phyloP scores from a whole-genome alignment of 2,113 vertebrate genomes.

The Sinocyclocheilus anophthalmus region DNA sequence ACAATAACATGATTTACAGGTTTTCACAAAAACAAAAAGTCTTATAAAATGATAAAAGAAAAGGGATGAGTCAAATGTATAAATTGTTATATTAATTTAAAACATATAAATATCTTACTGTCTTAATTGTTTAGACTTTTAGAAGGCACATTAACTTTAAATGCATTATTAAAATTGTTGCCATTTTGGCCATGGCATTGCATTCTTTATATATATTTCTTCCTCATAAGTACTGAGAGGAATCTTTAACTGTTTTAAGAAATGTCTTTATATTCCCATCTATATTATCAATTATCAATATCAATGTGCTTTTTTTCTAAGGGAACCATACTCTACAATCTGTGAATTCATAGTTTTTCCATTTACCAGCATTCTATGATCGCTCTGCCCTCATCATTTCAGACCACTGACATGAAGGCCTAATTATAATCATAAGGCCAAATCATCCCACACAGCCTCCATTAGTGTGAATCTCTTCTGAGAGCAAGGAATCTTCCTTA shows the following conservation, averaged over 20 bases:
- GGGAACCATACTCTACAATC: neutral
- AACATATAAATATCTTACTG: too few relatives aligned
- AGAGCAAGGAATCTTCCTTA: neutral
- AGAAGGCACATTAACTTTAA: too few relatives aligned
- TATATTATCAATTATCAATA: neutral
- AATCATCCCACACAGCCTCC: slow-evolving; percentile 14
- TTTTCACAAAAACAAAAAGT: too few relatives aligned
- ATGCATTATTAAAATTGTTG: neutral
- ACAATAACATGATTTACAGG: too few relatives aligned
- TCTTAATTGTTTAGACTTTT: too few relatives aligned
- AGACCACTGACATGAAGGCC: neutral
- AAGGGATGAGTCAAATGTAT: too few relatives aligned
- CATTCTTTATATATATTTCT: neutral
- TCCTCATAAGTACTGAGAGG: neutral
- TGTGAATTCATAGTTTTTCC: neutral
- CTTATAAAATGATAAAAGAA: too few relatives aligned
- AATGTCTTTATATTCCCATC: neutral
- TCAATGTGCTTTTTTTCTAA: neutral
- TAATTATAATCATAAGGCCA: slow-evolving; percentile 6
- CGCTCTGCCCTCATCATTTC: neutral
- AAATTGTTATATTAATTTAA: too few relatives aligned
- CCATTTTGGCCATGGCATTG: neutral
- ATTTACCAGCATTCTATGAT: neutral
- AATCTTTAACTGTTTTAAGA: too few relatives aligned
- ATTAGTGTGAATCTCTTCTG: slow-evolving; percentile 5